Percentiles rank a stretch among this genome's conserved stretches.
phyloP scores from a whole-genome alignment of 2,113 vertebrate species.

The Xiphophorus hellerii region DNA sequence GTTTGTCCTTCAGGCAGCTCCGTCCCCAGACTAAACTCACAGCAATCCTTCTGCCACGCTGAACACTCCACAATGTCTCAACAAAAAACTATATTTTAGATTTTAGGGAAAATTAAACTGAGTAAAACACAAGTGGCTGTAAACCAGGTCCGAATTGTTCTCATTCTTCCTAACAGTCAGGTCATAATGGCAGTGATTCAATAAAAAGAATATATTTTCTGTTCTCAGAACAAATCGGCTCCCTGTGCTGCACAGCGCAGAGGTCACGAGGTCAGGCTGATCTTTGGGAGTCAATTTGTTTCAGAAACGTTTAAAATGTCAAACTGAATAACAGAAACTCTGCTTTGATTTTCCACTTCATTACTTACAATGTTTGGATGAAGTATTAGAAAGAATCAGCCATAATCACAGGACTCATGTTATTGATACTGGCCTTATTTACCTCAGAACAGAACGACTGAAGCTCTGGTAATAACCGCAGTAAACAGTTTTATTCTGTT shows the following conservation, averaged over 20 bases:
- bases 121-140: no score
- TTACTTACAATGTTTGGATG: slow-evolving; percentile 38
- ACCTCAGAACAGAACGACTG: neutral
- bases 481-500: neutral
- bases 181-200: neutral
- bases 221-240: slow-evolving; percentile 2
- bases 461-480: neutral
- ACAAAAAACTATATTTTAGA: no score
- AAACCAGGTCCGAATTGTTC: neutral
- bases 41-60: neutral
- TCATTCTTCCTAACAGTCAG: neutral
- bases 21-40: neutral
- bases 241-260: neutral
- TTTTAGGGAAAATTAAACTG: no score
- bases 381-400: slow-evolving; percentile 7
- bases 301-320: slow-evolving; percentile 47
- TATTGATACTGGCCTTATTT: neutral
- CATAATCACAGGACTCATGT: neutral
- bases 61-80: no score
- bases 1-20: slow-evolving; percentile 4
- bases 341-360: slow-evolving; percentile 47
- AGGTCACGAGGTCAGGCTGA: neutral
- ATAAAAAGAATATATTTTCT: neutral
- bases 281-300: slow-evolving; percentile 27
- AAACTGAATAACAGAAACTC: slow-evolving; percentile 37